phyloP scores from a whole-genome alignment of 2,888 invertebrate genomes.

The Drosophila longiperda region DNA sequence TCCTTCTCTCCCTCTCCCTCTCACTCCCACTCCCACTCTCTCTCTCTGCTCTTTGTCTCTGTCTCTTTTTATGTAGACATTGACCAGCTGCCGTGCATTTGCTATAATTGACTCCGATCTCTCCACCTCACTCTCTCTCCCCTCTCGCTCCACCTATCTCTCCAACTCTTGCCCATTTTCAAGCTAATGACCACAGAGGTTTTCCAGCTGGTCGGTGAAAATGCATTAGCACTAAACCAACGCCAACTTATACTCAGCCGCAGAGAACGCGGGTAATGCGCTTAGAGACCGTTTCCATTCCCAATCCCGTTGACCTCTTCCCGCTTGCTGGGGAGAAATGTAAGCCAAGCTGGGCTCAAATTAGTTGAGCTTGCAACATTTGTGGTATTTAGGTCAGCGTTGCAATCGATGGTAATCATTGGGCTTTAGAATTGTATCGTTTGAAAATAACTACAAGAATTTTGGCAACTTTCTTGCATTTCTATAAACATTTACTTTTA shows the following conservation, averaged over 20 bases:
- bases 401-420: constrained; percentile 56
- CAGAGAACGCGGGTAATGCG: constrained; percentile 69
- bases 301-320: background rate
- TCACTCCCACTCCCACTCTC: background rate
- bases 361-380: constrained; percentile 36
- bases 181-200: constrained; percentile 67
- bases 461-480: constrained; percentile 17
- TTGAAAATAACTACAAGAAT: background rate
- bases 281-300: constrained; percentile 48
- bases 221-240: constrained; percentile 62
- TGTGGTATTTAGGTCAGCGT: constrained; percentile 68
- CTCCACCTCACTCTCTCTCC: background rate
- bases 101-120: constrained; percentile 8
- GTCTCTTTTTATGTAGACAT: constrained; percentile 1
- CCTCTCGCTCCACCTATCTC: constrained; percentile 3
- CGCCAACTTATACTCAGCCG: constrained; percentile 31
- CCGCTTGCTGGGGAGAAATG: constrained; percentile 14
- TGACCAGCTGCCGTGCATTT: constrained; percentile 9
- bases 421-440: constrained; percentile 28
- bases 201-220: constrained; percentile 70
- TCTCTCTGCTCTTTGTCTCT: background rate
- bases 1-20: background rate
- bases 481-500: constrained; percentile 6
- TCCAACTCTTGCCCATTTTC: constrained; percentile 6
- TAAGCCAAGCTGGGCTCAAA: constrained; percentile 45